phyloP scores from a whole-genome alignment of 2,888 invertebrate genomes.

The Caenorhabditis sp. region DNA sequence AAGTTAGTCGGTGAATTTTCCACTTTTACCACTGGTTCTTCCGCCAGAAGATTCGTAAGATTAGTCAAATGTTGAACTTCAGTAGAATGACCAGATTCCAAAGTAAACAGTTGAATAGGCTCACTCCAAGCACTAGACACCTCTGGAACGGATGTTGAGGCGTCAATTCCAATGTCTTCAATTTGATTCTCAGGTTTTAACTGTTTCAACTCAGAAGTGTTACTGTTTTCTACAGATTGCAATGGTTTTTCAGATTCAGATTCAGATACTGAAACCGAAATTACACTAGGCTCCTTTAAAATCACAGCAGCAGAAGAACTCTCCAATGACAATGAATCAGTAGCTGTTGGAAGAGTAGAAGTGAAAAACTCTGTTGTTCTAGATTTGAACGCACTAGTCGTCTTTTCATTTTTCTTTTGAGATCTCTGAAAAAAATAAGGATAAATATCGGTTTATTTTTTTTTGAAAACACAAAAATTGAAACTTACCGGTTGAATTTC shows the following conservation, averaged over 20 bases:
- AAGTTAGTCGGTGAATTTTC: no score
- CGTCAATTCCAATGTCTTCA: conserved; percentile 26
- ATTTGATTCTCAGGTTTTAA: conserved; percentile 15
- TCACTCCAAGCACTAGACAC: conserved; percentile 27
- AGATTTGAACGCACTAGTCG: conserved; percentile 41
- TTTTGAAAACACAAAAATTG: not conserved
- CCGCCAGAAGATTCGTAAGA: conserved; percentile 6
- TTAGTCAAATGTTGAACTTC: conserved; percentile 24
- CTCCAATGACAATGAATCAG: no score
- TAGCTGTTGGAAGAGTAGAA: not conserved
- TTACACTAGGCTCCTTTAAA: no score
- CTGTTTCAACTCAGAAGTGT: conserved; percentile 27
- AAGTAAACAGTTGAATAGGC: conserved; percentile 42
- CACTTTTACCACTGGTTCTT: conserved; percentile 4
- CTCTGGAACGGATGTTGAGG: not conserved
- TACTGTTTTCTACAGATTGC: not conserved
- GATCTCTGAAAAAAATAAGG: not conserved
- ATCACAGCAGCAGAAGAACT: not conserved
- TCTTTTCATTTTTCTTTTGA: conserved; percentile 31
- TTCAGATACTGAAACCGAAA: conserved; percentile 5
- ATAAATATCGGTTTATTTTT: not conserved
- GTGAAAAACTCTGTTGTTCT: conserved; percentile 31
- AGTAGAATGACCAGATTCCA: conserved; percentile 21
- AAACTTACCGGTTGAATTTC: conserved; percentile 43
- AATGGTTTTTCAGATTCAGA: conserved; percentile 7